Evolutionary conservation across 2,888 invertebrate species (phyloP), one percentile per base, ranked within the genome.

Genomic region (Andricus quercusramuli): DNA sequence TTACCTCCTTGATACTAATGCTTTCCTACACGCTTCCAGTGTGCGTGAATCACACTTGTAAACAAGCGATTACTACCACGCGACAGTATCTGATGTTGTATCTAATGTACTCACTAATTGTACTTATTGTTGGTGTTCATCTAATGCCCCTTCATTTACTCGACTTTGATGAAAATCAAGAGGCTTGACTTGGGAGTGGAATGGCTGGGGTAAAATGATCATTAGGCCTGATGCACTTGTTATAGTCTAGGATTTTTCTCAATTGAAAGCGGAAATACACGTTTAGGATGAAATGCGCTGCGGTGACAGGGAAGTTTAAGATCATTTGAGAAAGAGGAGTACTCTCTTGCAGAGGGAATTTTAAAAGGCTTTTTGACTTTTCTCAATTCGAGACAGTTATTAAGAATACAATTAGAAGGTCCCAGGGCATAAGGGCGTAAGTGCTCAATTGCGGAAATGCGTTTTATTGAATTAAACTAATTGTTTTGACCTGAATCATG

Each of bases 41-140:
- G 25, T 29, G 32, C 79, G 82, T 83, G 84, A 84, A 81, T 83
- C 83, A 83, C 81, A 80, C 82, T 81, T 80, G 82, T 82, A 84
- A 84, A 84, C 84, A 84, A 82, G 79, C 78, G 68, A 77, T 81
- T 81, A 67, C 76, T 32, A 76, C 77, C 77, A 64, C 70, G 56
- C 66, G 22, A 76, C 51, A 44, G 29, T 76, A 79, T 76, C 76
- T 76, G 44, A 66, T 62, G 76, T 79, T 70, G 70, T 32, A 70
- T 70, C 74, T 74, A 74, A 74, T 74, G 74, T 56, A 51, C 74
- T 74, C 56, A 47, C 29, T 32, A 51, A 56, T 74, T 74, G 25
- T 20, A 20, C 20, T 74, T 44, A 44, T 44, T 44, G 44, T 47
- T 47, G 17, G 17, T 47, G 17, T 47, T 74, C 56, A 56, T 74